Base-by-base conservation (phyloP, 1,140 invertebrate species). In the Propsilocerus akamusi region DNA sequence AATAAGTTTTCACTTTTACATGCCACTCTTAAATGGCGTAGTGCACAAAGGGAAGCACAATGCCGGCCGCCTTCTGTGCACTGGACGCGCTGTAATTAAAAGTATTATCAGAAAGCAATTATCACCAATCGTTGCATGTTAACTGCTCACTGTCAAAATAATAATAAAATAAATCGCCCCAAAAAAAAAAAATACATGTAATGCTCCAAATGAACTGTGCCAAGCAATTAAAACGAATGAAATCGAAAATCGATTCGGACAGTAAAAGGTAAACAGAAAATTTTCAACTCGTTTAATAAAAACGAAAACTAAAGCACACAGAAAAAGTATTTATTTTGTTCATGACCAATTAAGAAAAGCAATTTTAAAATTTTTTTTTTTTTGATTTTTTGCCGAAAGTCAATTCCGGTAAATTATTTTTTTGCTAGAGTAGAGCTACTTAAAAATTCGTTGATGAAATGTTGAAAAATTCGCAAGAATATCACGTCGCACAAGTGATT, bases 11-110 rank as follows among this genome's bases (percentile, higher is more conserved):
- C 34, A 41, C 34, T 41, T 41, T 41, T 17, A 41, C 17, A 20
- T 20, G 10, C 22, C 8, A 10, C 22, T 41, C 22, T 17, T 30
- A 41, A 20, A 20, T 30, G n/a, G n/a, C 10, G 10, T 30, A n/a
- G 28, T n/a, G n/a, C 10, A 11, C 28, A n/a, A 3, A n/a, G n/a
- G 11, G 14, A 14, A 37, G 14, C 8, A 17, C 6, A 37, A 37
- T 14, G 12, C n/a, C 7, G n/a, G 17, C 14, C 2, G 17, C 17
- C 17, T 41, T n/a, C n/a, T n/a, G n/a, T n/a, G n/a, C n/a, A n/a
- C n/a, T n/a, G n/a, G n/a, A n/a, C n/a, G n/a, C n/a, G n/a, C n/a
- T 20, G 17, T 41, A 41, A 41, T 41, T 41, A 41, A 41, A 41
- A 41, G 5, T 20, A 5, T 41, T 41, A 41, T 41, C 34, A 20